These are phyloP conservation scores for Halocaridina rubra DNA, from an alignment of 2,888 invertebrate species.

Conservation along the genomic window DNA sequence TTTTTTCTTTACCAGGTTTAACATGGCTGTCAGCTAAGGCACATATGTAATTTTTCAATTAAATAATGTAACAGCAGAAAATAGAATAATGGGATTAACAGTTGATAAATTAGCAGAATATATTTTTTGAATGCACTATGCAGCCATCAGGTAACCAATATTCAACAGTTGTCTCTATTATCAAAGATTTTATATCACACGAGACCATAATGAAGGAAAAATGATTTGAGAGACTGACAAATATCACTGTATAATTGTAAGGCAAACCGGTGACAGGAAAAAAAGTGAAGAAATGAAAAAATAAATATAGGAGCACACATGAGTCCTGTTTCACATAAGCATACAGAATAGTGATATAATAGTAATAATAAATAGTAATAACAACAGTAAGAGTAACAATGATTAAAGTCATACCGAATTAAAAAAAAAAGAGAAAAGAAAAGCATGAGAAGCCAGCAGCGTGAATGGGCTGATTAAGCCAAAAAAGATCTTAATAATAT, in stretches of 20 bases:
- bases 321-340: constrained; percentile 59
- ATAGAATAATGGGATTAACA: too few species aligned
- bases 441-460: constrained; percentile 50
- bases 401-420: constrained; percentile 34
- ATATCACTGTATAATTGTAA: constrained; percentile 33
- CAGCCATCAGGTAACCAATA: constrained; percentile 36
- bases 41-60: too few species aligned
- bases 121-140: constrained; percentile 44
- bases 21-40: too few species aligned
- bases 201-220: not conserved
- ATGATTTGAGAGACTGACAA: not conserved
- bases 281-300: not conserved
- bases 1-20: too few species aligned
- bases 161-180: not conserved
- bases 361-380: too few species aligned
- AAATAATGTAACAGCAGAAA: too few species aligned
- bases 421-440: too few species aligned
- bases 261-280: constrained; percentile 51
- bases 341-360: constrained; percentile 29
- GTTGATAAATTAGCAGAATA: too few species aligned
- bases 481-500: too few species aligned
- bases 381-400: too few species aligned
- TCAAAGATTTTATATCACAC: too few species aligned
- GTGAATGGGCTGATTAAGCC: constrained; percentile 12
- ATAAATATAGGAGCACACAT: constrained; percentile 35